These are phyloP conservation scores for Actinernus sp. DNA, from an alignment of 92 coral and sea anemone species.

Conservation along the genomic window DNA sequence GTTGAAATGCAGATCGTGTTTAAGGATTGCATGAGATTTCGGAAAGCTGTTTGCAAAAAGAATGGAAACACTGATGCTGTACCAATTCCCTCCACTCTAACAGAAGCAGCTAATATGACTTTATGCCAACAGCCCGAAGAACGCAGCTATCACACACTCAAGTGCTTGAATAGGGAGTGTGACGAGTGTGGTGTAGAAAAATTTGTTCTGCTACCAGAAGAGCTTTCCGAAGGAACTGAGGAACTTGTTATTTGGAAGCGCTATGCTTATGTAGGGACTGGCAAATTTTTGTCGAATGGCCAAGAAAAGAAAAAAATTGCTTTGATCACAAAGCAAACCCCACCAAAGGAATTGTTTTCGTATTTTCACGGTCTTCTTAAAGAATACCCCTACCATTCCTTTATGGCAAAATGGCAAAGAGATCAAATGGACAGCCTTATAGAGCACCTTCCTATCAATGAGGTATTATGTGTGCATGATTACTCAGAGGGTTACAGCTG, in stretches of 20 bases:
- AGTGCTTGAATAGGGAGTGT: constrained; percentile 58
- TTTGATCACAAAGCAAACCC: constrained; percentile 29
- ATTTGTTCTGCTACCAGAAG: constrained; percentile 51
- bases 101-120: constrained; percentile 42
- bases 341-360: constrained; percentile 21
- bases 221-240: constrained; percentile 4
- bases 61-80: constrained; percentile 6
- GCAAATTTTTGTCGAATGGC: constrained; percentile 52
- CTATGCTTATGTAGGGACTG: constrained; percentile 48
- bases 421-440: constrained; percentile 50
- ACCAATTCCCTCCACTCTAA: constrained; percentile 29
- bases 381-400: constrained; percentile 52
- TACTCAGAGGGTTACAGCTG: constrained; percentile 41
- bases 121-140: constrained; percentile 31
- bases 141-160: constrained; percentile 26
- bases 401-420: constrained; percentile 63
- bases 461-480: constrained; percentile 37
- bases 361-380: constrained; percentile 39
- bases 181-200: constrained; percentile 46
- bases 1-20: constrained; percentile 56
- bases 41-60: constrained; percentile 24
- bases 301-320: constrained; percentile 57
- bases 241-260: constrained; percentile 30
- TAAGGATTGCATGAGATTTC: constrained; percentile 47
- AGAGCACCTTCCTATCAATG: constrained; percentile 47